Base-by-base conservation (phyloP, 2,797 vertebrate genomes). In the Clamator glandarius region DNA sequence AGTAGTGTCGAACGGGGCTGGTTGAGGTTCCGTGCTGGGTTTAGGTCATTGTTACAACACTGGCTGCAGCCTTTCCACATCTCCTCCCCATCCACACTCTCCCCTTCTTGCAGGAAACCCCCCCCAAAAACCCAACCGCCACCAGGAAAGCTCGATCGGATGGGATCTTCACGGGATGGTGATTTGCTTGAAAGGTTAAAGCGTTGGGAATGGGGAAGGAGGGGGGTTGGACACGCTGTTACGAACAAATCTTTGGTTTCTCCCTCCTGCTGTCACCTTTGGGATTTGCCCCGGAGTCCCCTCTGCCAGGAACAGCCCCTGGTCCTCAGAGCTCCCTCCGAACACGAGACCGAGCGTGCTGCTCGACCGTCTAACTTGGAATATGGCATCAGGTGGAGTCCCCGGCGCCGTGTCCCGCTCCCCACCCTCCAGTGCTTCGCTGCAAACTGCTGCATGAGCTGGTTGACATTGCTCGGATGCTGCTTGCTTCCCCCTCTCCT, bases 401-500 rank as follows among this genome's bases (percentile, higher is more conserved):
- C 14, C 48, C 25, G 19, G 72, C 36, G 6, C 2, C 12, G 5
- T 8, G 24, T 64, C 92, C 80, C 6, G 0, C n/a, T 8, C 62
- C 92, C 83, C 0, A n/a, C 50, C 41, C 79, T 81, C 87, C 92
- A 29, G 24, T 31, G 79, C 94, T 94, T 93, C 4, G 67, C 92
- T 51, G 83, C 93, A 35, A 70, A 44, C 52, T 67, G 91, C 91
- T 92, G 84, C 93, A 36, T 52, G 91, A 78, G 87, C 91, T 84
- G 84, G 63, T 61, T 26, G 87, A 83, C 67, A 12, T 51, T 46
- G 82, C 90, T 39, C 31, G 20, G 83, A 64, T 41, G 82, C 93
- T 84, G 90, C 87, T 83, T 42, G 84, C 61, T 70, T 72, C 79
- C 83, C 84, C 90, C 93, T 92, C 91, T 93, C 91, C 95, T 79